A percentile compares a stretch with the other conserved stretches of the same genome.
phyloP scores from a whole-genome alignment of 2,888 invertebrate genomes.

The Leptopilina drosophilae region DNA sequence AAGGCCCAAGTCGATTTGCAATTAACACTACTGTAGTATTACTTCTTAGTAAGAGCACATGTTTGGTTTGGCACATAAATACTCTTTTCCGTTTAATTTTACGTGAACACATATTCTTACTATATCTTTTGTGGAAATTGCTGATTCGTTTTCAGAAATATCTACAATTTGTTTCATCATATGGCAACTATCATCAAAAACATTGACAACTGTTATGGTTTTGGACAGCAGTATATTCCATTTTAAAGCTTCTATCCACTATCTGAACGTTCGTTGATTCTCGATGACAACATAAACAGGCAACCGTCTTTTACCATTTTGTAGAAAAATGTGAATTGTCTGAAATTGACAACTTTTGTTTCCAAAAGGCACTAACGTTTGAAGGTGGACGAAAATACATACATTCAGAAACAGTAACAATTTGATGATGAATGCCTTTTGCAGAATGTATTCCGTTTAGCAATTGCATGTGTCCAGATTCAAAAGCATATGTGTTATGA shows the following conservation, averaged over 20 bases:
- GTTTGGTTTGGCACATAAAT: no score
- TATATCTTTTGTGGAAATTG: no score
- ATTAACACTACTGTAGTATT: no score
- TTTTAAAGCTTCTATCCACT: background rate
- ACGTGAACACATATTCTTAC: no score
- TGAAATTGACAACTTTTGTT: background rate
- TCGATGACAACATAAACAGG: background rate
- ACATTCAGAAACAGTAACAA: background rate
- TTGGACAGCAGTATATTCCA: no score
- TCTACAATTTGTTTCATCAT: no score
- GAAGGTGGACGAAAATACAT: background rate
- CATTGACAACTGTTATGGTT: no score
- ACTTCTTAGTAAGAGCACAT: no score
- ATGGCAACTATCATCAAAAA: no score
- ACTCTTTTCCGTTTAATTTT: no score
- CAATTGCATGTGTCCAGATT: constrained; percentile 30
- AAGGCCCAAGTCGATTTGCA: no score
- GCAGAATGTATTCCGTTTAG: background rate
- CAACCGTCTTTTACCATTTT: constrained; percentile 1
- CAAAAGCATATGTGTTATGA: constrained; percentile 37
- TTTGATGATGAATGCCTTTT: background rate
- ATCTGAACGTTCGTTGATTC: background rate
- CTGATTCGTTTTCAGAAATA: no score
- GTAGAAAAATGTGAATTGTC: background rate
- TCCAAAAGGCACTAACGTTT: background rate